These are phyloP conservation scores for Caenorhabditis zanzibari DNA, from an alignment of 2,888 invertebrate species.

Conservation along the genomic window DNA sequence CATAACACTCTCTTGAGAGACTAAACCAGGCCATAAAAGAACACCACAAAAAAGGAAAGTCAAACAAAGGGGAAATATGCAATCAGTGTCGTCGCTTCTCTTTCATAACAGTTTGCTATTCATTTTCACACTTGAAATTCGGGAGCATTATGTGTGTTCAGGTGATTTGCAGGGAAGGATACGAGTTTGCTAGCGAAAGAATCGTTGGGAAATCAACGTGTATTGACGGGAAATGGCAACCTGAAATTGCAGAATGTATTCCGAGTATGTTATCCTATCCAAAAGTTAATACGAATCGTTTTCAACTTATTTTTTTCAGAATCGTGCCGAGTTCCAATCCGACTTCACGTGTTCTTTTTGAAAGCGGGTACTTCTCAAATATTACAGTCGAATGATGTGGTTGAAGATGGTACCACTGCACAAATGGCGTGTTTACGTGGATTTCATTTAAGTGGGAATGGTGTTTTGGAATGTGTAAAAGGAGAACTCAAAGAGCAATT, in stretches of 20 bases:
- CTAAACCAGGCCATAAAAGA: neutral
- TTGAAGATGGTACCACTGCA: conserved; percentile 76
- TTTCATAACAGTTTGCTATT: neutral
- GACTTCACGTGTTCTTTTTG: conserved; percentile 81
- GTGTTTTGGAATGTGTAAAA: conserved; percentile 74
- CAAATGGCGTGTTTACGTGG: conserved; percentile 73
- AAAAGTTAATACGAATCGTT: too few species aligned
- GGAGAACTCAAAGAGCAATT: conserved; percentile 71
- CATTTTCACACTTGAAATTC: neutral
- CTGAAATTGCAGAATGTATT: conserved; percentile 91
- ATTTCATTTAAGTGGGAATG: conserved; percentile 72
- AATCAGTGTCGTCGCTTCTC: neutral
- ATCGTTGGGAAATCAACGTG: conserved; percentile 88
- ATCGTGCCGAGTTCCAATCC: conserved; percentile 79
- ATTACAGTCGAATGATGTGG: conserved; percentile 77
- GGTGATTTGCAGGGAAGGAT: conserved; percentile 80
- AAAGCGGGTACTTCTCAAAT: conserved; percentile 77
- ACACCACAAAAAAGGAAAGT: neutral
- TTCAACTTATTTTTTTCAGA: conserved; percentile 68
- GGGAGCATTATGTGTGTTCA: conserved; percentile 66
- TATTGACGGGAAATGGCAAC: conserved; percentile 94
- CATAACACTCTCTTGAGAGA: neutral
- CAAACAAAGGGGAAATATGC: neutral
- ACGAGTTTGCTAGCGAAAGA: conserved; percentile 71
- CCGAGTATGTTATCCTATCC: too few species aligned